Conservation (phyloP, 2,797 vertebrate species). For the Anisognathus igniventris region DNA sequence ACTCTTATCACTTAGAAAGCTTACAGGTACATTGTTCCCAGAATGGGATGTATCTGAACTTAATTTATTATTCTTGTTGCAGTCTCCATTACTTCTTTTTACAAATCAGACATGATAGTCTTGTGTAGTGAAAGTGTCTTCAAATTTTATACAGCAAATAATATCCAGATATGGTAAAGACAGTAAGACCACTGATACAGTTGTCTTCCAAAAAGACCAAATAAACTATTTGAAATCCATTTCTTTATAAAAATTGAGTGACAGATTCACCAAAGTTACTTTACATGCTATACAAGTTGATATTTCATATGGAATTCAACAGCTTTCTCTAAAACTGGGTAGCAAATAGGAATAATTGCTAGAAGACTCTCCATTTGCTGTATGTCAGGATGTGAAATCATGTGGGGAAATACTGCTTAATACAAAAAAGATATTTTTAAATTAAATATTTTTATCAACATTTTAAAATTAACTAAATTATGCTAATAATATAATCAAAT, state of each 20-base stretch:
- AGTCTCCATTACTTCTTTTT: background rate
- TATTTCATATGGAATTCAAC: background rate
- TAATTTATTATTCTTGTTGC: background rate
- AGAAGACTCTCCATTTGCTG: background rate
- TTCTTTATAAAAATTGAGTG: background rate
- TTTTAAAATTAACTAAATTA: background rate
- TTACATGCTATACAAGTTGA: background rate
- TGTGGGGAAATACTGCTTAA: accelerated
- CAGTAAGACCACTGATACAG: background rate
- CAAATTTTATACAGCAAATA: background rate
- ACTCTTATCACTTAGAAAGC: background rate
- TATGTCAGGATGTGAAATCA: background rate
- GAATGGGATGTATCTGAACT: background rate
- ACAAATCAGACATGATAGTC: background rate
- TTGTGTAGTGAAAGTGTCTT: background rate
- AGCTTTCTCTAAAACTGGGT: background rate
- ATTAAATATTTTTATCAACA: background rate
- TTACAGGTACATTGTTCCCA: background rate
- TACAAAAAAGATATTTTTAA: background rate
- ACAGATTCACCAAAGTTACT: background rate
- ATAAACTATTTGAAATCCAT: background rate
- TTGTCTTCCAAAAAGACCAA: background rate
- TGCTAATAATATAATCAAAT: background rate
- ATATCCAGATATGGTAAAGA: background rate
- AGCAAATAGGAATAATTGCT: background rate